Conservation (phyloP, 2,797 vertebrate species). For the Cygnus olor region DNA sequence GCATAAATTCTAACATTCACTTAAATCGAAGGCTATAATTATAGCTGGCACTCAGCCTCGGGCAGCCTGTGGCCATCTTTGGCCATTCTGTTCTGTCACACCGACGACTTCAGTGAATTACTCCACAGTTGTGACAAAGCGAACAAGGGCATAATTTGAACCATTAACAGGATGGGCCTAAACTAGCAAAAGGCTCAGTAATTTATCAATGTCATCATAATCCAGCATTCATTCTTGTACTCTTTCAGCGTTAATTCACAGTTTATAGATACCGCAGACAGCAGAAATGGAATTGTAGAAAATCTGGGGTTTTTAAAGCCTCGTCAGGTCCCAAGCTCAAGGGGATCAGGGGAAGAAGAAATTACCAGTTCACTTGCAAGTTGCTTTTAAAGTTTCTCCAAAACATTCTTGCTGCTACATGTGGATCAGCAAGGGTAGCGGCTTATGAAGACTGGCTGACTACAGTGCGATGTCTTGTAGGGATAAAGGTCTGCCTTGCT, state of each 20-base stretch:
- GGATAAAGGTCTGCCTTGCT: neutral
- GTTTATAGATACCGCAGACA: neutral
- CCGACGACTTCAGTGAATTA: neutral
- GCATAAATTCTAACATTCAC: neutral
- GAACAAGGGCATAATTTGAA: neutral
- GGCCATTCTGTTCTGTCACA: conserved; percentile 19
- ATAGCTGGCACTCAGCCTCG: neutral
- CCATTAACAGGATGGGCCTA: neutral
- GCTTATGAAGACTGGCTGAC: neutral
- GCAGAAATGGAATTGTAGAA: neutral
- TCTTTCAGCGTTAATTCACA: neutral
- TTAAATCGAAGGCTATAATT: conserved; percentile 49
- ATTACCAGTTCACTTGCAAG: neutral
- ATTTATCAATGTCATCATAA: neutral
- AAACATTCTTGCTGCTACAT: neutral
- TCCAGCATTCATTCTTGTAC: neutral
- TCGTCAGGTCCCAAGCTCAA: neutral
- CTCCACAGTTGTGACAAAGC: neutral
- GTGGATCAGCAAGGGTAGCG: neutral
- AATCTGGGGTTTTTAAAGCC: neutral
- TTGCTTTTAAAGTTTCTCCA: neutral
- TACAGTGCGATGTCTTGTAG: neutral
- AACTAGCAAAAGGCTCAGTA: neutral
- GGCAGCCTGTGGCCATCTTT: conserved; percentile 8
- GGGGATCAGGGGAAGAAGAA: neutral